phyloP scores from a whole-genome alignment of 2,113 vertebrate genomes.

The Atrichornis clamosus region DNA sequence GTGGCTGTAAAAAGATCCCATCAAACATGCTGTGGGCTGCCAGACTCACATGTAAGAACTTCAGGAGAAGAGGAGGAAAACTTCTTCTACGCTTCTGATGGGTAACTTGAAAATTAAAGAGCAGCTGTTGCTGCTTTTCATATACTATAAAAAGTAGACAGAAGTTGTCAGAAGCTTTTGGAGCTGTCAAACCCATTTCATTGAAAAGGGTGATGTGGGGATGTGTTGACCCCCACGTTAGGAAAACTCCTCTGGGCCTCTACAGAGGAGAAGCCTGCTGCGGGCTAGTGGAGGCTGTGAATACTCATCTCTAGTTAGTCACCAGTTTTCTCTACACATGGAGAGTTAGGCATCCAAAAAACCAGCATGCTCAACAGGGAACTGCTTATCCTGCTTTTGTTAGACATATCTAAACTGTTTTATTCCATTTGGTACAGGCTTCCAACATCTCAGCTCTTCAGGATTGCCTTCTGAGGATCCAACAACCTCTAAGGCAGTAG shows the following conservation, averaged over 20 bases:
- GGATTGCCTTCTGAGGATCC: background rate
- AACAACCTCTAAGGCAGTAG: background rate
- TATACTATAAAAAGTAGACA: background rate
- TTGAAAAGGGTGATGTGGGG: background rate
- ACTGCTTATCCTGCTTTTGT: rapidly evolving
- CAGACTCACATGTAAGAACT: background rate
- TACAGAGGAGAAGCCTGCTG: background rate
- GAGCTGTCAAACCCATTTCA: background rate
- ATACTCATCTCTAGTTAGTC: background rate
- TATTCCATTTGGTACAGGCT: background rate
- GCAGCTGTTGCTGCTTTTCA: background rate
- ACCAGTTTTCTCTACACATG: background rate
- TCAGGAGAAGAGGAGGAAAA: background rate
- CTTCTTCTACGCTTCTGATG: background rate
- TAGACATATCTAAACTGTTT: background rate
- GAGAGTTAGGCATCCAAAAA: background rate
- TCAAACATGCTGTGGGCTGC: background rate
- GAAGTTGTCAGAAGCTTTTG: background rate
- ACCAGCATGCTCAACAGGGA: background rate
- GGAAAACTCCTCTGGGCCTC: background rate
- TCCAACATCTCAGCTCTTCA: background rate
- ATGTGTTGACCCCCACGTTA: background rate
- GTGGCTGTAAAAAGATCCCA: background rate
- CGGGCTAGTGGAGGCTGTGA: background rate
- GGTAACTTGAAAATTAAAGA: background rate